phyloP scores from a whole-genome alignment of 2,888 invertebrate species.

The Synanthedon andrenaeformis region DNA sequence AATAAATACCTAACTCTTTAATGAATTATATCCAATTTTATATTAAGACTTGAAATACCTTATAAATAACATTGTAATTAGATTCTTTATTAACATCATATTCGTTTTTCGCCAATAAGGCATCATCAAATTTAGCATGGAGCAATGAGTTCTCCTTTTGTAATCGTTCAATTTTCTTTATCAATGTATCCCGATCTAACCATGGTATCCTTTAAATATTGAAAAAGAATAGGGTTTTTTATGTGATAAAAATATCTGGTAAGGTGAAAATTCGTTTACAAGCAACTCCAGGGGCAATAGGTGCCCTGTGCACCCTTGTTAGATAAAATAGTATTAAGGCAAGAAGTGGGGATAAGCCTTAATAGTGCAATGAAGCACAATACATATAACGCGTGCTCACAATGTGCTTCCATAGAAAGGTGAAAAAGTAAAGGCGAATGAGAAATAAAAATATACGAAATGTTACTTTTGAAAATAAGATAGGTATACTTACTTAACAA shows the following conservation, averaged over 20 bases:
- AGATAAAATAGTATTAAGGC: too few relatives aligned
- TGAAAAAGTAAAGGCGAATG: not conserved
- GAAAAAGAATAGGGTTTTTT: not conserved
- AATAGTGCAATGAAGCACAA: too few relatives aligned
- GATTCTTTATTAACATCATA: constrained; percentile 6
- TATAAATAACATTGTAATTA: too few relatives aligned
- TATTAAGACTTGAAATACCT: too few relatives aligned
- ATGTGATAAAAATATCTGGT: not conserved
- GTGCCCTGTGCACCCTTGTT: too few relatives aligned
- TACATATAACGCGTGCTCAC: too few relatives aligned
- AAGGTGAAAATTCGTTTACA: too few relatives aligned
- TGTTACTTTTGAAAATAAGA: not conserved
- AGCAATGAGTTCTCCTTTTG: constrained; percentile 42
- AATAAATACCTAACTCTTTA: too few relatives aligned
- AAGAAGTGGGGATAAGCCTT: too few relatives aligned
- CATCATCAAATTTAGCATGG: constrained; percentile 40
- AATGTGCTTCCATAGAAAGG: not conserved
- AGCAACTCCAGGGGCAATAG: too few relatives aligned
- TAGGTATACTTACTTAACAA: constrained; percentile 36
- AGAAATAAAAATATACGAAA: not conserved
- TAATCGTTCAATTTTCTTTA: constrained; percentile 40
- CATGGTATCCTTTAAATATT: constrained; percentile 37
- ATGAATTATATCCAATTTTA: too few relatives aligned
- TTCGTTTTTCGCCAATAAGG: constrained; percentile 19
- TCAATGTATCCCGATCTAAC: constrained; percentile 45